phyloP scores from a whole-genome alignment of 2,888 invertebrate species.

The Pristionchus exspectatus region DNA sequence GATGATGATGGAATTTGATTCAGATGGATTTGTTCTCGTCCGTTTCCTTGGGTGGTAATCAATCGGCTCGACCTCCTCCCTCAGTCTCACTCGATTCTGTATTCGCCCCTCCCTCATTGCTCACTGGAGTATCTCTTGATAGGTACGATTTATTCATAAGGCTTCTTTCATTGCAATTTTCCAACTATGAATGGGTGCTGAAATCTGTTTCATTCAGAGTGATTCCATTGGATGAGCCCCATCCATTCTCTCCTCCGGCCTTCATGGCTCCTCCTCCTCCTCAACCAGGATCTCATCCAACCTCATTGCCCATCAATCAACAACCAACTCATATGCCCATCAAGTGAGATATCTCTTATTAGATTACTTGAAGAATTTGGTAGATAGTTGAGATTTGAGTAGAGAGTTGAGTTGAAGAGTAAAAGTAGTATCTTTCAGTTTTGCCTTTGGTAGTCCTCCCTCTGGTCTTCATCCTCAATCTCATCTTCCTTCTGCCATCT shows the following conservation, averaged over 20 bases:
- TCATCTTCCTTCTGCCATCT: neutral
- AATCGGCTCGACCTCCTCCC: conserved; percentile 40
- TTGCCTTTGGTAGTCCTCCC: conserved; percentile 51
- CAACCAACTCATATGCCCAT: conserved; percentile 43
- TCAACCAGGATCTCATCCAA: conserved; percentile 17
- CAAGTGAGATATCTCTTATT: neutral
- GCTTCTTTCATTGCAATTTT: no score
- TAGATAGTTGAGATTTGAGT: no score
- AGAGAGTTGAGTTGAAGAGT: no score
- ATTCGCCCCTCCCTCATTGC: conserved; percentile 44
- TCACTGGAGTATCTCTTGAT: conserved; percentile 4
- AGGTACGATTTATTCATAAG: neutral
- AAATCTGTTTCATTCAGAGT: neutral
- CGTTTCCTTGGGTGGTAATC: conserved; percentile 5
- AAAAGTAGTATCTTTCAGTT: conserved; percentile 13
- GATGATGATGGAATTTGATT: neutral
- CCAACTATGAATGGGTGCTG: neutral
- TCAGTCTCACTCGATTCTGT: conserved; percentile 54
- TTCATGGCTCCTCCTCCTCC: conserved; percentile 61
- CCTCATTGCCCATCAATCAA: conserved; percentile 5
- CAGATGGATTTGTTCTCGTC: conserved; percentile 49
- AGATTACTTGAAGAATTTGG: neutral
- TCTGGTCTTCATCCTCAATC: conserved; percentile 19
- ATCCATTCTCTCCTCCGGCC: conserved; percentile 59
- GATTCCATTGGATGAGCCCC: conserved; percentile 45